Conservation (phyloP, 2,888 invertebrate genomes). For the Xestia xanthographa region DNA sequence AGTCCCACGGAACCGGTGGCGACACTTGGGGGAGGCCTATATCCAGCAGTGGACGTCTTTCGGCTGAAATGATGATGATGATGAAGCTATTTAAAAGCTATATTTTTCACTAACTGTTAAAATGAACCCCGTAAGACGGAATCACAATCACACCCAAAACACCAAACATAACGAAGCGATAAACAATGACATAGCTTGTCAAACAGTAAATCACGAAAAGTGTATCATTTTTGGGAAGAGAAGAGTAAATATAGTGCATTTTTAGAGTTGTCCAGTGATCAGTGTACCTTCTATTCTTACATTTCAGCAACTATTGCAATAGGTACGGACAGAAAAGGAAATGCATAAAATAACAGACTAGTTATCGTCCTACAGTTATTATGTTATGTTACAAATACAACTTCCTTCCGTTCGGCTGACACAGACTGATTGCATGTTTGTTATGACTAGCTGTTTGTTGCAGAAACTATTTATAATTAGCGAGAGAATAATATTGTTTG, state of each 20-base stretch:
- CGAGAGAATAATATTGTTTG: neutral
- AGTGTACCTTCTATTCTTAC: neutral
- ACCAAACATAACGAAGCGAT: neutral
- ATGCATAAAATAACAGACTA: conserved; percentile 44
- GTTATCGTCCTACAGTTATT: conserved; percentile 43
- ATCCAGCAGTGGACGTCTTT: no score
- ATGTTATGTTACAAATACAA: conserved; percentile 27
- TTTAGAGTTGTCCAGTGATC: neutral
- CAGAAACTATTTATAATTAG: conserved; percentile 21
- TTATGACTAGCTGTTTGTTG: conserved; percentile 28
- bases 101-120: no score
- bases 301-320: conserved; percentile 7
- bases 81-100: no score
- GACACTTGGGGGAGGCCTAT: no score
- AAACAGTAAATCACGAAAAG: conserved; percentile 28
- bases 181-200: conserved; percentile 19
- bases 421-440: conserved; percentile 42
- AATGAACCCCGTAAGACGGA: conserved; percentile 10
- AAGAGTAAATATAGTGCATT: neutral
- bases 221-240: no score
- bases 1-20: no score
- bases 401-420: conserved; percentile 48
- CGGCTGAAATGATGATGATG: no score
- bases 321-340: conserved; percentile 28
- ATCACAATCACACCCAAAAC: neutral